A percentile compares a stretch with the other conserved stretches of the same genome.
phyloP scores from a whole-genome alignment of 2,888 invertebrate genomes.

The Lucinisca nassula region DNA sequence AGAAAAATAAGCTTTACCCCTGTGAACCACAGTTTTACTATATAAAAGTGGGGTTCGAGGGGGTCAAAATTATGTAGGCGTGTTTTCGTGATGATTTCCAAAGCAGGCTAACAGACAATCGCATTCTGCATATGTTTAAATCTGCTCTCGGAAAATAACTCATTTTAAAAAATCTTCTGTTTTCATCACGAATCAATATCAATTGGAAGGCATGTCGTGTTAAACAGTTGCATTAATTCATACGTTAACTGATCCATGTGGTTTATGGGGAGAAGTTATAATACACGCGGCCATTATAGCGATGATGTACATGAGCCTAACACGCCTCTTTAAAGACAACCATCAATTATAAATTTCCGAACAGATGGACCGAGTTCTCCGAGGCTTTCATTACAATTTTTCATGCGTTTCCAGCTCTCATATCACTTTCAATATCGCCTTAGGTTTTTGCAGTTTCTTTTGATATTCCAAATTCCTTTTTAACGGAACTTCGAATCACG shows the following conservation, averaged over 20 bases:
- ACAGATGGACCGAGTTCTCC: conserved; percentile 5
- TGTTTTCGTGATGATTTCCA: too few relatives aligned
- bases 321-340: background rate
- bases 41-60: too few relatives aligned
- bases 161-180: too few relatives aligned
- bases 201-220: background rate
- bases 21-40: too few relatives aligned
- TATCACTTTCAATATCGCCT: conserved; percentile 19
- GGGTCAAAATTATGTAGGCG: too few relatives aligned
- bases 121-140: background rate
- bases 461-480: background rate
- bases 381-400: conserved; percentile 1
- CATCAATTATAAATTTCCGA: conserved; percentile 12
- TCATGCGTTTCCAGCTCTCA: background rate
- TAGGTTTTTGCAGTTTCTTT: background rate
- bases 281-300: background rate
- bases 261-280: conserved; percentile 1
- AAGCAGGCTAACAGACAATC: too few relatives aligned
- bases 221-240: conserved; percentile 36
- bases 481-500: background rate
- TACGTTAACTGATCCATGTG: conserved; percentile 27
- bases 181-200: background rate
- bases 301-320: background rate
- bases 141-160: background rate
- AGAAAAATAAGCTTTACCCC: too few relatives aligned